Percentiles rank a stretch among this genome's conserved stretches.
These are phyloP conservation scores for Xestobium rufovillosum DNA, from an alignment of 2,888 invertebrate species.

Conservation along the genomic window DNA sequence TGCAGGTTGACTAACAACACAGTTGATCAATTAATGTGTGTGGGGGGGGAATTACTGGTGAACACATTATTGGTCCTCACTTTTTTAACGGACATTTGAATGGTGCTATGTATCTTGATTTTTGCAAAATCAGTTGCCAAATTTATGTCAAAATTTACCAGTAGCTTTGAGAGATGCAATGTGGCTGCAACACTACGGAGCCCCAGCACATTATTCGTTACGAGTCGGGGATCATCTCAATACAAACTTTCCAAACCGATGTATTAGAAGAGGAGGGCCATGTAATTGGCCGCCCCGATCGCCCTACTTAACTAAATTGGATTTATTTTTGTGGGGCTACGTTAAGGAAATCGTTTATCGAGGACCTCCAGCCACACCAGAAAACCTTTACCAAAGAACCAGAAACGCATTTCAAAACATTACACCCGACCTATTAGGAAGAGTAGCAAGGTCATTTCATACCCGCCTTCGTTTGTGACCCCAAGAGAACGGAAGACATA, in stretches of 20 bases:
- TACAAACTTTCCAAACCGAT: too few species aligned
- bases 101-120: not conserved
- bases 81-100: conserved; percentile 1
- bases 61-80: not conserved
- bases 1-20: conserved; percentile 1
- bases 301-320: not conserved
- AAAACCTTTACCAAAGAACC: too few species aligned
- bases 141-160: not conserved
- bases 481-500: too few species aligned
- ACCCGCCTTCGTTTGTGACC: too few species aligned
- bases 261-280: too few species aligned
- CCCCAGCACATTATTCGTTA: conserved; percentile 2
- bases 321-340: conserved; percentile 1
- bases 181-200: conserved; percentile 5
- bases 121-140: conserved; percentile 1
- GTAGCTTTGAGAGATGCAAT: not conserved
- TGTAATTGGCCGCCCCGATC: conserved; percentile 3
- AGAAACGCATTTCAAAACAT: too few species aligned
- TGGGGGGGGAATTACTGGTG: not conserved
- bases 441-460: too few species aligned
- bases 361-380: conserved; percentile 1
- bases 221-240: not conserved
- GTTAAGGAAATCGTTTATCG: conserved; percentile 1
- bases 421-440: too few species aligned
- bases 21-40: conserved; percentile 2